Evolutionary conservation across 2,888 invertebrate species (phyloP), one percentile per base, ranked within the genome.

Genomic region (Hypercompe scribonia): DNA sequence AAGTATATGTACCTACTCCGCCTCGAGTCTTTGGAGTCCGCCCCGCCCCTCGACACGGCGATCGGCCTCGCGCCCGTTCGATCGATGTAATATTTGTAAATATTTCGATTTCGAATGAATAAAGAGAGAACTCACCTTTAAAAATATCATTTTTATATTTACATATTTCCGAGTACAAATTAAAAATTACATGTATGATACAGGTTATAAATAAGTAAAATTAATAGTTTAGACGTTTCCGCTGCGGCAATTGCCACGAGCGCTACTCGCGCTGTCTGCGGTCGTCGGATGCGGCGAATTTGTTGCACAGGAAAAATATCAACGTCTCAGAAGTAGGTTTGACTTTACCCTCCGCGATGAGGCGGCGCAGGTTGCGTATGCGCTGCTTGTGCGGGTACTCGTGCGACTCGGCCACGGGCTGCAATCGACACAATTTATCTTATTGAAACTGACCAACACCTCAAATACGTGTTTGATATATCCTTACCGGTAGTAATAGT

Each of bases 361-460:
- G 90, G 71, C 91, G 88, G 76, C 96, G 93, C 78, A 97, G 93
- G 90, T 97, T 96, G 79, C 96, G 94, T 74, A 97, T 95, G 84
- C 96, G 96, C 87, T 96, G 96, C 91, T 96, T 96, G 91, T 97
- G 97, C 34, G 97, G 96, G 86, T 96, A 96, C 90, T 96, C 96
- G 89, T 93, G 89, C 39, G 90, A 88, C 54, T 68, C 79, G 8
- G 80, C 73, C 70, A 75, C 81, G 36, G 79, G 73, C 91, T 93
- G 89, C 65, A 88, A 88, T 72, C 75, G 78, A 70, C 75, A 74
- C 78, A 34, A 11, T 34, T 46, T 65, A 61, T 67, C 64, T 58
- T 68, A 78, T 78, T 82, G 78, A 77, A 69, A 74, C 42, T 61
- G 72, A 65, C 67, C 71, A 76, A 78, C 34, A 31, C 4, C 31